phyloP scores from a whole-genome alignment of 2,888 invertebrate genomes.

The Pheosia tremula region DNA sequence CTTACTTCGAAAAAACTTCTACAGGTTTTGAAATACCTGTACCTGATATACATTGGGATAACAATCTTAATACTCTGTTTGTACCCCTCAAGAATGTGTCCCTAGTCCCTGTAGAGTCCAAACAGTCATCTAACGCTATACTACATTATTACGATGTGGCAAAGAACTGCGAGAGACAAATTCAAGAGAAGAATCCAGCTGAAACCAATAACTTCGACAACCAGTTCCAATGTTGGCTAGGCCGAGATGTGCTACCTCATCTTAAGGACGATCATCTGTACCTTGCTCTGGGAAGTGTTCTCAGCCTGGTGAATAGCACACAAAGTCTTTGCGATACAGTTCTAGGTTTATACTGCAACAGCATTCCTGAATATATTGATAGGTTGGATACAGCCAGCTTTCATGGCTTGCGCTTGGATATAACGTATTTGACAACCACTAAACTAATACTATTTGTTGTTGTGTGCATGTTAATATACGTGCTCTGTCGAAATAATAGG shows the following conservation, averaged over 20 bases:
- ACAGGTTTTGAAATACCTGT: slow-evolving; percentile 72
- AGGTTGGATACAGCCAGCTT: not conserved
- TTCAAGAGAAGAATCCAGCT: slow-evolving; percentile 61
- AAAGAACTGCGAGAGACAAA: slow-evolving; percentile 66
- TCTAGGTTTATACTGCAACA: slow-evolving; percentile 20
- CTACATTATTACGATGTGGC: slow-evolving; percentile 84
- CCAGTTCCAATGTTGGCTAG: slow-evolving; percentile 83
- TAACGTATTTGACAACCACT: not conserved
- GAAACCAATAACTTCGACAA: slow-evolving; percentile 74
- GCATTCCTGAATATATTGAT: slow-evolving; percentile 7
- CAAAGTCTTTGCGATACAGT: slow-evolving; percentile 26
- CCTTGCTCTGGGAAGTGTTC: slow-evolving; percentile 79
- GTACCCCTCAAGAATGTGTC: slow-evolving; percentile 81
- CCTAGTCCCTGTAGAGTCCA: slow-evolving; percentile 51
- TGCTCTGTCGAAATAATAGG: not conserved
- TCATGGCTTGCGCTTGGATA: not conserved
- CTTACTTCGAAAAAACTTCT: slow-evolving; percentile 58
- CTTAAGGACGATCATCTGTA: slow-evolving; percentile 86
- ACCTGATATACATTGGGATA: slow-evolving; percentile 85
- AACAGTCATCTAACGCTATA: slow-evolving; percentile 65
- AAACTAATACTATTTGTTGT: not conserved
- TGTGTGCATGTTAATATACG: not conserved
- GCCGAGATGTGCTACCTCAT: slow-evolving; percentile 76
- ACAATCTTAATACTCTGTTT: slow-evolving; percentile 83
- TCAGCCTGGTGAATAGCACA: slow-evolving; percentile 61